Evolutionary conservation across 2,888 invertebrate genomes (phyloP).

Genomic region (Pterostichus niger): DNA sequence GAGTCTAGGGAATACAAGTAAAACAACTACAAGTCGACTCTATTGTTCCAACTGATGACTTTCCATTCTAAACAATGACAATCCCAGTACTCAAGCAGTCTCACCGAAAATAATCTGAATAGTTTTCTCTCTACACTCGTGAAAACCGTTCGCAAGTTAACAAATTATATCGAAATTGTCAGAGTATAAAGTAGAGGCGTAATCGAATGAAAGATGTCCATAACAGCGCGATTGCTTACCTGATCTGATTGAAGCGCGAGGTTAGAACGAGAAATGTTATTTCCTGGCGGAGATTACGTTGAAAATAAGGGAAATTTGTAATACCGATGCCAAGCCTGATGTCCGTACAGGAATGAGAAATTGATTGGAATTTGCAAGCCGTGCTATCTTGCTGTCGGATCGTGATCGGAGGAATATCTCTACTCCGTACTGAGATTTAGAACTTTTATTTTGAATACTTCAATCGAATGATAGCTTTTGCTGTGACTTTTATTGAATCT

Average conservation of each 20-base stretch:
- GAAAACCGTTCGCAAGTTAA: conserved; percentile 1
- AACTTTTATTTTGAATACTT: too few relatives aligned
- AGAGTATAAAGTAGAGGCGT: background rate
- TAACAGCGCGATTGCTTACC: background rate
- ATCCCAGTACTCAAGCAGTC: background rate
- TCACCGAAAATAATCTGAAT: background rate
- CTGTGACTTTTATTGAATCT: too few relatives aligned
- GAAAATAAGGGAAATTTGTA: conserved; percentile 54
- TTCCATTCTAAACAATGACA: too few relatives aligned
- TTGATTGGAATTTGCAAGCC: conserved; percentile 21
- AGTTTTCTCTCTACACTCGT: background rate
- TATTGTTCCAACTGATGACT: background rate
- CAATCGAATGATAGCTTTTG: too few relatives aligned
- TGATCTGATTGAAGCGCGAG: conserved; percentile 40
- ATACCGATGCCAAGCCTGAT: conserved; percentile 14
- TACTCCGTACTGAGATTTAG: too few relatives aligned
- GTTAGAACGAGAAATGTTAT: conserved; percentile 51
- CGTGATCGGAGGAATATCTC: too few relatives aligned
- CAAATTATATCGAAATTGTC: conserved; percentile 6
- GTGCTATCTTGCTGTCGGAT: background rate
- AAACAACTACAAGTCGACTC: background rate
- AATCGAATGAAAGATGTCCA: conserved; percentile 37
- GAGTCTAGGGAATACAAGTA: too few relatives aligned
- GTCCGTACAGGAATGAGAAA: conserved; percentile 21
- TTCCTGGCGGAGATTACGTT: conserved; percentile 51